Evolutionary conservation across 2,888 invertebrate genomes (phyloP).

Genomic region (Cosmia pyralina): DNA sequence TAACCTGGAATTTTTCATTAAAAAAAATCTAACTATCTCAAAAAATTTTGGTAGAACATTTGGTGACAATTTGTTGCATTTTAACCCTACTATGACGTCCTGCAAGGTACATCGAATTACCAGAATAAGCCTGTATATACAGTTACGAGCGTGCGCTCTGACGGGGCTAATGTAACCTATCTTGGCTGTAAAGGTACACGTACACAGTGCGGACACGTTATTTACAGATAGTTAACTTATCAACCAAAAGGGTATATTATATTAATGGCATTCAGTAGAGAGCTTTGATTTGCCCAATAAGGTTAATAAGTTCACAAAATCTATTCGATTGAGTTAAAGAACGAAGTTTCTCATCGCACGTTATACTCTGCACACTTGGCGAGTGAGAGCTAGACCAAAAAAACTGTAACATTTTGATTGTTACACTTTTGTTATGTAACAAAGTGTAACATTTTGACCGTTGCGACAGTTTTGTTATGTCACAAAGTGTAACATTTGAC

Average conservation of each 20-base stretch:
- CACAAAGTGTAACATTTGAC: neutral
- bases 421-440: neutral
- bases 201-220: neutral
- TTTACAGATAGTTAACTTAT: slow-evolving; percentile 3
- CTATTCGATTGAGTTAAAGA: neutral
- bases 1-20: too few species aligned
- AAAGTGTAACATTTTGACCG: neutral
- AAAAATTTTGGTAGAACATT: too few species aligned
- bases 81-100: too few species aligned
- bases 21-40: too few species aligned
- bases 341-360: neutral
- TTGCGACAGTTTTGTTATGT: neutral
- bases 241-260: slow-evolving; percentile 16
- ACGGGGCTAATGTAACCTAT: neutral
- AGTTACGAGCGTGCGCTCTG: too few species aligned
- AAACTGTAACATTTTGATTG: too few species aligned
- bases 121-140: neutral
- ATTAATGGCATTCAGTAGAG: slow-evolving; percentile 31
- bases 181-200: neutral
- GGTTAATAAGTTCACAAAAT: slow-evolving; percentile 1
- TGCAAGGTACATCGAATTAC: too few species aligned
- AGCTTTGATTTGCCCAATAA: slow-evolving; percentile 22
- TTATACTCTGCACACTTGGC: neutral
- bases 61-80: too few species aligned
- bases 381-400: too few species aligned